Evolutionary conservation across 2,113 vertebrate species (phyloP), one percentile per base, ranked within the genome.

Genomic region (Carollia perspicillata): DNA sequence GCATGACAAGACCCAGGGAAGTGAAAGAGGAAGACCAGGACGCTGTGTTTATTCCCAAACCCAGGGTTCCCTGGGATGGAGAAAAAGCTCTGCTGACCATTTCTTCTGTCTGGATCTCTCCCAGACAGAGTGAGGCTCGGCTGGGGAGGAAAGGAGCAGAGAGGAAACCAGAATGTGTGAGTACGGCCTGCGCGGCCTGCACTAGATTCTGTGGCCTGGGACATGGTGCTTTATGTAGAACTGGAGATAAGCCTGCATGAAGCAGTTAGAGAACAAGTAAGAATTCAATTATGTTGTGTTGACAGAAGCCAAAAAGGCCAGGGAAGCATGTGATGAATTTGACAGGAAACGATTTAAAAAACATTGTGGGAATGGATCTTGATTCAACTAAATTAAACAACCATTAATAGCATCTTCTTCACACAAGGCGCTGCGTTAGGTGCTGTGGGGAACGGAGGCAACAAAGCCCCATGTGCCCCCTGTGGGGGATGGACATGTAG

Each of bases 351-450:
- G 1, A 37, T 84, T 68, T 77, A 66, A 55, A 81, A 63, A 83
- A 17, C 23, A 37, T 40, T 53, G 35, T 66, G 6, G 72, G 66
- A 63, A 68, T 37, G 69, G 33, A 28, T 78, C 40, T 78, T 58
- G 72, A 93, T 84, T 94, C 55, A 40, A 23, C 93, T 84, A 84
- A 60, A 33, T 69, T 28, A 58, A 53, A n/a, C n/a, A 55, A 30
- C 10, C 60, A 9, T 68, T 13, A 37, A 1, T 51, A 23, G 26
- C 3, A 22, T 77, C 60, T 47, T 63, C 60, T 74, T 30, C 26
- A 55, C 28, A 40, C n/a, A 58, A 23, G 30, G 55, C 47, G 7
- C 37, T 4, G 11, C 30, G 14, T 53, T 30, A 23, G n/a, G 22
- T 14, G 8, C 12, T 83, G 22, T 18, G 40, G 68, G 37, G 47